Percentiles rank a stretch among this genome's conserved stretches.
Conservation (phyloP, 2,888 invertebrate species). For the Cyrtodaria siliqua region DNA sequence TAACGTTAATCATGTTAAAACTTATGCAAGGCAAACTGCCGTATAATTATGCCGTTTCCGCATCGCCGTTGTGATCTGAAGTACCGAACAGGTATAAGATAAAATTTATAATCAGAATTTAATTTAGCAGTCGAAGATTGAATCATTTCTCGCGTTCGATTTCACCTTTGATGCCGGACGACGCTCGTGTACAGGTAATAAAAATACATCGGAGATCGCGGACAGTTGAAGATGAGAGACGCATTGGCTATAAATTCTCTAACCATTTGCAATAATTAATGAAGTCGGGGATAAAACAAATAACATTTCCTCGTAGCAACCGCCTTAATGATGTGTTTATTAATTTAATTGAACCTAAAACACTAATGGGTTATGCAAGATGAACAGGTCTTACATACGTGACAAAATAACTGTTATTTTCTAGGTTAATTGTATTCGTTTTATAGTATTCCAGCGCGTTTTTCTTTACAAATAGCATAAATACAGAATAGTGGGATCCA, state of each 20-base stretch:
- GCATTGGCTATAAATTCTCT: conserved; percentile 27
- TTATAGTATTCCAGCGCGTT: neutral
- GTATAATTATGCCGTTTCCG: conserved; percentile 26
- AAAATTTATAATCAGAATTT: conserved; percentile 44
- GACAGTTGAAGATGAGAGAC: too few species aligned
- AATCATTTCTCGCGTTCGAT: conserved; percentile 23
- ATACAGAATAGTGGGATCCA: neutral
- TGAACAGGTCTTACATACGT: too few species aligned
- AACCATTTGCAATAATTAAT: conserved; percentile 41
- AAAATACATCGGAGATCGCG: conserved; percentile 16
- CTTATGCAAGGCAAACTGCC: neutral
- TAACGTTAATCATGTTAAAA: too few species aligned
- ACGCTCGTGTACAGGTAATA: conserved; percentile 41
- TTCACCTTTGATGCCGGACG: conserved; percentile 24
- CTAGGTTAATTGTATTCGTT: too few species aligned
- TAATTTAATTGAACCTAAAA: too few species aligned
- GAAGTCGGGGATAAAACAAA: conserved; percentile 9
- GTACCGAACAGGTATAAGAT: conserved; percentile 22
- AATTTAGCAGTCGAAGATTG: conserved; percentile 26
- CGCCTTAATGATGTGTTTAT: too few species aligned
- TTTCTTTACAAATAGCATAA: neutral
- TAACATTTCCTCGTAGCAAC: too few species aligned
- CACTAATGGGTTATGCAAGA: too few species aligned
- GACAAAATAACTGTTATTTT: too few species aligned
- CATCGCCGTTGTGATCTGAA: neutral